A percentile compares a stretch with the other conserved stretches of the same genome.
Evolutionary conservation across 2,888 invertebrate species (phyloP).

Genomic region (Urechis unicinctus): DNA sequence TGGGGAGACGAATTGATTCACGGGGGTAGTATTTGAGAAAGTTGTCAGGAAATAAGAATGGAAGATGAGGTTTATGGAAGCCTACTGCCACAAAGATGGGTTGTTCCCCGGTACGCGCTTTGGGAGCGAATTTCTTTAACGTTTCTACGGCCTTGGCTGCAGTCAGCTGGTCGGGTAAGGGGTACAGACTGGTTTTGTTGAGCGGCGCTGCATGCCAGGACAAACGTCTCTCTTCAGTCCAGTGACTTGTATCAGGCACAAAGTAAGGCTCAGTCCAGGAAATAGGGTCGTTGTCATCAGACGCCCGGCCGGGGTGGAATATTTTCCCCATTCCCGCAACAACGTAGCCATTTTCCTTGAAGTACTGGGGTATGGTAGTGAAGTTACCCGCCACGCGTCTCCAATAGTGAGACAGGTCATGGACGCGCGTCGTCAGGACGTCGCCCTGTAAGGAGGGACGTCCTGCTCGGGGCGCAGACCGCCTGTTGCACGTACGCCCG

Average conservation of each 20-base stretch:
- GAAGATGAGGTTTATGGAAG: constrained; percentile 24
- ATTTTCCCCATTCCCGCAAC: constrained; percentile 6
- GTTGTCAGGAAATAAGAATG: constrained; percentile 20
- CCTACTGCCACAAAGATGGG: constrained; percentile 26
- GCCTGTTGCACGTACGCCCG: neutral
- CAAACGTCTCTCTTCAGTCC: constrained; percentile 5
- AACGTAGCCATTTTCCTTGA: constrained; percentile 20
- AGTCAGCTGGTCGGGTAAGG: constrained; percentile 16
- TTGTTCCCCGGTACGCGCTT: constrained; percentile 6
- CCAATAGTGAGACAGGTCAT: constrained; percentile 17
- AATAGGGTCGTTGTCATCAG: constrained; percentile 17
- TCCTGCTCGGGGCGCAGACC: constrained; percentile 14
- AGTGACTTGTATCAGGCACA: constrained; percentile 2
- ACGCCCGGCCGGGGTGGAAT: neutral
- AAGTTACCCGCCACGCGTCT: constrained; percentile 20
- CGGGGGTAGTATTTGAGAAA: constrained; percentile 18
- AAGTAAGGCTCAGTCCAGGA: constrained; percentile 3
- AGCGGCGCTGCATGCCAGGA: constrained; percentile 26
- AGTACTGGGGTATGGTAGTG: constrained; percentile 22
- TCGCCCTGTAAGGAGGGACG: constrained; percentile 22
- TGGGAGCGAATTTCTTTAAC: constrained; percentile 7
- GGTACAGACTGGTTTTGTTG: constrained; percentile 9
- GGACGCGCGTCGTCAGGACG: constrained; percentile 23
- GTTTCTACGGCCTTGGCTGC: constrained; percentile 14
- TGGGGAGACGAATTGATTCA: constrained; percentile 19